These are phyloP conservation scores for Branchellion lobata DNA, from an alignment of 2,888 invertebrate species.

Conservation along the genomic window DNA sequence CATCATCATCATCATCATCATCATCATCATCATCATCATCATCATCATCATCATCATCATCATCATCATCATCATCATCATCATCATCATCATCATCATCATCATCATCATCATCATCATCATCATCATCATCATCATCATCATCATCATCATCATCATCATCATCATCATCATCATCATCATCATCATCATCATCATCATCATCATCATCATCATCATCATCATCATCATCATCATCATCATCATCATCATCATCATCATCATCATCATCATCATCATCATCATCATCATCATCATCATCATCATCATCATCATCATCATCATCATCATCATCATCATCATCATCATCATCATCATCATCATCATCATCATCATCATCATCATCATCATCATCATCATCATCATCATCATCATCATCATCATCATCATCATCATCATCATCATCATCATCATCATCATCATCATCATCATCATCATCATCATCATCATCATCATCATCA, in stretches of 20 bases:
- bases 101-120: too few species aligned
- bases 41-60: neutral
- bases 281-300: neutral
- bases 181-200: too few species aligned
- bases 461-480: constrained; percentile 35
- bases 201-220: neutral
- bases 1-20: neutral
- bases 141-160: too few species aligned
- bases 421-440: constrained; percentile 34
- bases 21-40: neutral
- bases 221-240: neutral
- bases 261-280: neutral
- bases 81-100: constrained; percentile 6
- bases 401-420: constrained; percentile 28
- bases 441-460: neutral
- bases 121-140: too few species aligned
- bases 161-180: too few species aligned
- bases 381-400: constrained; percentile 36
- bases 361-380: constrained; percentile 37
- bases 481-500: constrained; percentile 35
- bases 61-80: constrained; percentile 30
- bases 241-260: neutral
- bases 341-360: constrained; percentile 35
- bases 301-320: constrained; percentile 6
- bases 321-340: constrained; percentile 35